Conservation (phyloP, 1,140 invertebrate genomes). For the Drosophila dunni region DNA sequence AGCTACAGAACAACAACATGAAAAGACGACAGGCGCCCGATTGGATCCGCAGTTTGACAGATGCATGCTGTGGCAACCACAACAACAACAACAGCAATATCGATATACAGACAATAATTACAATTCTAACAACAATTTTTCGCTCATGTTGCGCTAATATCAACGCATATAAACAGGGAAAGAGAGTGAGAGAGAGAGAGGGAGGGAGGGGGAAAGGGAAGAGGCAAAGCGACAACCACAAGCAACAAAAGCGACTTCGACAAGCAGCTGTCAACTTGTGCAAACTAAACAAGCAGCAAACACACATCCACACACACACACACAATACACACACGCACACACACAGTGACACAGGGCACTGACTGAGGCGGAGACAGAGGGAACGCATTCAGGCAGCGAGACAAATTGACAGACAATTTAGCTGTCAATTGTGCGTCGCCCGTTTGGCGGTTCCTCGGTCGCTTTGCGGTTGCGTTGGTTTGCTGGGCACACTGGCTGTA, state of each 20-base stretch:
- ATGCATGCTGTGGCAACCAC: conserved; percentile 48
- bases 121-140: conserved; percentile 42
- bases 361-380: neutral
- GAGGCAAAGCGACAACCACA: conserved; percentile 19
- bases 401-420: conserved; percentile 83
- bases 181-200: too few species aligned
- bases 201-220: too few species aligned
- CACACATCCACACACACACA: conserved; percentile 12
- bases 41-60: conserved; percentile 66
- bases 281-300: conserved; percentile 65
- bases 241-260: conserved; percentile 41
- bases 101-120: conserved; percentile 45
- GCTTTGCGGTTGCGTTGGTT: neutral
- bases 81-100: conserved; percentile 39
- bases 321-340: conserved; percentile 5
- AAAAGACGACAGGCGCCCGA: conserved; percentile 41
- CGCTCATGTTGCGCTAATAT: conserved; percentile 44
- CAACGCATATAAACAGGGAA: conserved; percentile 2
- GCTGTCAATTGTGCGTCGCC: conserved; percentile 76
- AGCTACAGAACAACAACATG: conserved; percentile 17
- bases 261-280: conserved; percentile 67
- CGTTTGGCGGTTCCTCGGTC: conserved; percentile 43
- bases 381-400: conserved; percentile 74
- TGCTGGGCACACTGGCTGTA: neutral
- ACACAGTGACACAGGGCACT: neutral